Percentiles rank a stretch among this genome's conserved stretches.
Conservation (phyloP, 2,888 invertebrate genomes). For the Epinotia ramella region DNA sequence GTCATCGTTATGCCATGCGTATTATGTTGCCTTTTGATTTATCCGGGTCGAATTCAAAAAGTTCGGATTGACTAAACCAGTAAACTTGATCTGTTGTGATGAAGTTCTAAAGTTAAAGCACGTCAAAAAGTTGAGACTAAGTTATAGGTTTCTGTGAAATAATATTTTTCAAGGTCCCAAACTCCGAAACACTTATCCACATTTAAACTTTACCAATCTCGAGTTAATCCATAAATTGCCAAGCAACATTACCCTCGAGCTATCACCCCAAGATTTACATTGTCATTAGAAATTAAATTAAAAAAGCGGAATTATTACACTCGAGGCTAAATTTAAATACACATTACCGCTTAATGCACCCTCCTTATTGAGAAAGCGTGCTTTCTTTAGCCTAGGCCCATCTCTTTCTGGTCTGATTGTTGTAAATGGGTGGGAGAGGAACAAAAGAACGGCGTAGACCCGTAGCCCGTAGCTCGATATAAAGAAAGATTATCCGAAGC, state of each 20-base stretch:
- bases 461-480: constrained; percentile 75
- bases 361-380: constrained; percentile 82
- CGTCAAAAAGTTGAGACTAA: no score
- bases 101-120: background rate
- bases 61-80: background rate
- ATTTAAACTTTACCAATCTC: constrained; percentile 5
- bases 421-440: constrained; percentile 57
- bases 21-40: background rate
- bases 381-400: constrained; percentile 67
- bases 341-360: constrained; percentile 77
- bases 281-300: constrained; percentile 83
- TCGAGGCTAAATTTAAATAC: constrained; percentile 84
- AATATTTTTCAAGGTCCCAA: background rate
- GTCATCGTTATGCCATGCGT: background rate
- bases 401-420: constrained; percentile 57
- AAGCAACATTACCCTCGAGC: constrained; percentile 62
- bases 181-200: background rate
- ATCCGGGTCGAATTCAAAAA: background rate
- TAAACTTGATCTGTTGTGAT: background rate
- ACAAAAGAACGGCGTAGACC: constrained; percentile 62
- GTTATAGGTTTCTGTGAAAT: no score
- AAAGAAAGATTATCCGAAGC: constrained; percentile 86
- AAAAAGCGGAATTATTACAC: constrained; percentile 83
- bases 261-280: constrained; percentile 70
- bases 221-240: constrained; percentile 31